Evolutionary conservation across 2,888 invertebrate species (phyloP), one percentile per base, ranked within the genome.

Genomic region (Tuberolachnus salignus): DNA sequence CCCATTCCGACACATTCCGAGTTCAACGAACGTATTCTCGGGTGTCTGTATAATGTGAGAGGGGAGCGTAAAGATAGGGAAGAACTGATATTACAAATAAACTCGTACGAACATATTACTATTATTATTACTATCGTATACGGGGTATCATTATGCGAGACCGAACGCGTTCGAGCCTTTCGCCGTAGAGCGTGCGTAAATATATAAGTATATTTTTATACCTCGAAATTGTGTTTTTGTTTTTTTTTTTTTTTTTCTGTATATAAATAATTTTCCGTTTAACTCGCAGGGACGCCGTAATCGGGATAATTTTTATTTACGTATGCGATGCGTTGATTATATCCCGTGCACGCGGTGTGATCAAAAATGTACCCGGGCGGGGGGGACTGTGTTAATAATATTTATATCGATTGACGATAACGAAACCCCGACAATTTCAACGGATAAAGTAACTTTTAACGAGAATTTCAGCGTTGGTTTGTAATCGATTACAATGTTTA

Each of bases 251-350:
- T 19, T 10, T n/a, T 42, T 16, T 11, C 4, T 10, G 49, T 49
- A 23, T 11, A 8, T 16, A 49, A 11, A 26, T 26, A 51, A 51
- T 26, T n/a, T n/a, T 42, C 42, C 11, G 1, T 46, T 2, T 51
- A 67, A 67, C 67, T 34, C 10, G 8, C n/a, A n/a, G 51, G n/a
- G 51, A 34, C 51, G 51, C 51, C 46, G 26, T 51, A 11, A 4
- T 34, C 49, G 49, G 51, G 49, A 67, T 67, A n/a, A 51, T 67
- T 57, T 57, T n/a, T 51, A 51, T 26, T 14, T 21, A 26, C 51
- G 23, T 66, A 21, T 42, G 42, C 16, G 34, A 14, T n/a, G 19
- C 53, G 13, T 64, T 13, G 63, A 51, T 16, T n/a, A 51, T 51
- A 14, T 46, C n/a, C n/a, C n/a, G n/a, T n/a, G n/a, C n/a, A n/a